phyloP scores from a whole-genome alignment of 1,140 invertebrate species.

The Drosophila dunni region DNA sequence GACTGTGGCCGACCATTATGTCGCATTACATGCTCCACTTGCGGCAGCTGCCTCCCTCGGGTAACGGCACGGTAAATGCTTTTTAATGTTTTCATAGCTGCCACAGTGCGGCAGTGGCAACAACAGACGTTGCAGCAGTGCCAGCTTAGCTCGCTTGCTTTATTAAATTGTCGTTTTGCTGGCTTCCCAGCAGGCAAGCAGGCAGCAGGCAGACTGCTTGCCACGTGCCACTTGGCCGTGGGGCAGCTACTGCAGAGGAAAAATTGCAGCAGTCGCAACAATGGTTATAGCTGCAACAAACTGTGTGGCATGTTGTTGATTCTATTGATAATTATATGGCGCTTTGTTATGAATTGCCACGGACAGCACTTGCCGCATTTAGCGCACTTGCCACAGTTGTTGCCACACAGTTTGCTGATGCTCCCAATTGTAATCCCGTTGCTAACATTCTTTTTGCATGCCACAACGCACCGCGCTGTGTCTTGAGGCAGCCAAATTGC shows the following conservation, averaged over 20 bases:
- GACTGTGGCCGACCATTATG: slow-evolving; percentile 29
- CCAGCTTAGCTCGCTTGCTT: slow-evolving; percentile 37
- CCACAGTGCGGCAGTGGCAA: slow-evolving; percentile 8
- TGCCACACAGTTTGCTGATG: slow-evolving; percentile 21
- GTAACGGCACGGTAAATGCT: slow-evolving; percentile 50
- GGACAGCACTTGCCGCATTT: slow-evolving; percentile 6
- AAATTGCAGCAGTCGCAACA: slow-evolving; percentile 29
- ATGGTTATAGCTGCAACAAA: slow-evolving; percentile 22
- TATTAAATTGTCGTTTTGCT: slow-evolving; percentile 55
- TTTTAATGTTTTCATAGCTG: slow-evolving; percentile 66
- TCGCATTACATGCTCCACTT: slow-evolving; percentile 49
- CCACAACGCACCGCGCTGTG: slow-evolving; percentile 30
- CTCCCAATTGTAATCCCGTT: slow-evolving; percentile 30
- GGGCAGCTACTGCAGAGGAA: slow-evolving; percentile 7
- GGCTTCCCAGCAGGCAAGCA: background rate
- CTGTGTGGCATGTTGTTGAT: slow-evolving; percentile 63
- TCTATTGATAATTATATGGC: slow-evolving; percentile 76
- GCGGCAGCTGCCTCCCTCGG: slow-evolving; percentile 13
- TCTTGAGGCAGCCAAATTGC: slow-evolving; percentile 68
- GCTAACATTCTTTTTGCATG: slow-evolving; percentile 68
- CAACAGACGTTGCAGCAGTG: slow-evolving; percentile 17
- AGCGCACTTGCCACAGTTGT: slow-evolving; percentile 8
- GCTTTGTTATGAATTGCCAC: slow-evolving; percentile 71
- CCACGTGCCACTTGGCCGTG: slow-evolving; percentile 22
- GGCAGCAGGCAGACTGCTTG: slow-evolving; percentile 17